Evolutionary conservation across 2,113 vertebrate genomes (phyloP).

Genomic region (Alligator sinensis): DNA sequence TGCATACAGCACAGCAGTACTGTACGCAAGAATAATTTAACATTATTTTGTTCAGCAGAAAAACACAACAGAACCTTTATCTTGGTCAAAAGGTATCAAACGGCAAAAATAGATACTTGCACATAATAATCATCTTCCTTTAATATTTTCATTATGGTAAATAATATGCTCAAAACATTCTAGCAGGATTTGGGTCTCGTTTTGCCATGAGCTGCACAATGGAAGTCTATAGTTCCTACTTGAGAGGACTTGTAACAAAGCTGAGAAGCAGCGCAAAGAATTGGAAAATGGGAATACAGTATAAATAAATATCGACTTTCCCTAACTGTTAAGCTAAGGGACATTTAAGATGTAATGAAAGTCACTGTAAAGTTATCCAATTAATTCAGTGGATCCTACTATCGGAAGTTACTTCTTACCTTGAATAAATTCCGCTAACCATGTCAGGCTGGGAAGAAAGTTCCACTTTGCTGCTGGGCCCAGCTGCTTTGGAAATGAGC

Average conservation of each 20-base stretch:
- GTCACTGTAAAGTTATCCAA: neutral
- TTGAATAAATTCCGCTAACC: slow-evolving; percentile 96
- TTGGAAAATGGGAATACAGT: neutral
- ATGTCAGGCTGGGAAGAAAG: slow-evolving; percentile 85
- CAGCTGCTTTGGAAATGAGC: slow-evolving; percentile 95
- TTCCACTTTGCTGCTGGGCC: slow-evolving; percentile 78
- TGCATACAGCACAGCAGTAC: too few relatives aligned
- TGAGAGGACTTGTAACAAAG: neutral
- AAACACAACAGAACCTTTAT: too few relatives aligned
- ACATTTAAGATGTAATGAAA: neutral
- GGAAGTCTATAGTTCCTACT: neutral
- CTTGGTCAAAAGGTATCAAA: too few relatives aligned
- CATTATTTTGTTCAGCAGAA: too few relatives aligned
- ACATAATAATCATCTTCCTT: neutral
- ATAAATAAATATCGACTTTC: neutral
- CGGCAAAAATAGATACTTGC: neutral
- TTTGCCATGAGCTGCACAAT: neutral
- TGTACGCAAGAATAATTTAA: too few relatives aligned
- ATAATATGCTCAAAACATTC: neutral
- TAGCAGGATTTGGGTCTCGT: fast-evolving
- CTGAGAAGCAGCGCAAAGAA: neutral
- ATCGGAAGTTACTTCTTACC: slow-evolving; percentile 79
- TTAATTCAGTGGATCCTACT: neutral
- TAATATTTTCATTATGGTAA: neutral
- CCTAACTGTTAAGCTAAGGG: neutral